These are phyloP conservation scores for Synanceia verrucosa DNA, from an alignment of 2,797 vertebrate genomes.

Conservation along the genomic window DNA sequence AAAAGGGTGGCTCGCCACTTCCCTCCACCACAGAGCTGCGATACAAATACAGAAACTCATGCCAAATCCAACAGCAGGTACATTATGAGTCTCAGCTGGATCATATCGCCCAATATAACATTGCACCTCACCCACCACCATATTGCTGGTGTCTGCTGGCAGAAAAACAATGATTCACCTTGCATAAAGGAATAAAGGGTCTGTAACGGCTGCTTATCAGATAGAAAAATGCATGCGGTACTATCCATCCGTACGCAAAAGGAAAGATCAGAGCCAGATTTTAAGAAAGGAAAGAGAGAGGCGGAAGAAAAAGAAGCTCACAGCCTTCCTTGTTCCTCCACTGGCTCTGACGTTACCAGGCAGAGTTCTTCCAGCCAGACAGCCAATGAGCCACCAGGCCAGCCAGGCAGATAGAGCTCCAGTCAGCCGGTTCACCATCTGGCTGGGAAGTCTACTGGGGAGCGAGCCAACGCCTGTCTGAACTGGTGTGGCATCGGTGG, in stretches of 20 bases:
- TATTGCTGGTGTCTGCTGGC: constrained; percentile 33
- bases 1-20: constrained; percentile 1
- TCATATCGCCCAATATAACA: constrained; percentile 38
- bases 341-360: constrained; percentile 58
- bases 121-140: constrained; percentile 34
- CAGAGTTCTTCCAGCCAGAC: constrained; percentile 58
- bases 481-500: constrained; percentile 47
- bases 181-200: constrained; percentile 6
- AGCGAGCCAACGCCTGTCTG: constrained; percentile 54
- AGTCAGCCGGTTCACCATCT: constrained; percentile 55
- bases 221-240: neutral
- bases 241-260: neutral
- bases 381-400: constrained; percentile 50
- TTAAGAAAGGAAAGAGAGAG: neutral
- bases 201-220: neutral
- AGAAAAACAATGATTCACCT: constrained; percentile 27
- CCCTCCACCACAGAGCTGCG: constrained; percentile 6
- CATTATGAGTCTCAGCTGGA: constrained; percentile 54
- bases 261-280: neutral
- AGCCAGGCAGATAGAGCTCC: constrained; percentile 39
- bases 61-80: constrained; percentile 60
- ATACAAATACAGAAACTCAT: constrained; percentile 26
- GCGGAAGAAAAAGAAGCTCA: neutral
- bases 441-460: constrained; percentile 34
- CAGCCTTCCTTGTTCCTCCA: constrained; percentile 33